These are phyloP conservation scores for Callimico goeldii DNA, from an alignment of 2,797 vertebrate genomes.

Conservation along the genomic window DNA sequence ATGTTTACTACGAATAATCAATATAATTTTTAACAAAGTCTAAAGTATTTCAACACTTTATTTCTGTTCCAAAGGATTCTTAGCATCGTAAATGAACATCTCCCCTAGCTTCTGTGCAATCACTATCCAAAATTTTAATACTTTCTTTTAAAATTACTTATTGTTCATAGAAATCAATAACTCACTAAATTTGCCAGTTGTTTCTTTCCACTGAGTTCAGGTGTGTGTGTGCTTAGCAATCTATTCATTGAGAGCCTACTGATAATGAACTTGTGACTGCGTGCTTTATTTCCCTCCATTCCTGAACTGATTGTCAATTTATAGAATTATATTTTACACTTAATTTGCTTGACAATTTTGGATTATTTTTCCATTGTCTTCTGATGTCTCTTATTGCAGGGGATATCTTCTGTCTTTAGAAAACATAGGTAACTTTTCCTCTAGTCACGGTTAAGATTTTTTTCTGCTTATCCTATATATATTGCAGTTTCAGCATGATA, in stretches of 20 bases:
- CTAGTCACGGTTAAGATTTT: not conserved
- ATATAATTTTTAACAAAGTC: not conserved
- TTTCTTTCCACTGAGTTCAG: not conserved
- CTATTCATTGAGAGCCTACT: not conserved
- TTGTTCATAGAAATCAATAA: not conserved
- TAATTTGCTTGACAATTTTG: not conserved
- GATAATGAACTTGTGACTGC: not conserved
- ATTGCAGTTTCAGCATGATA: not conserved
- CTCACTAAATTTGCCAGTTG: not conserved
- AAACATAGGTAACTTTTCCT: not conserved
- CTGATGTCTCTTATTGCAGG: not conserved
- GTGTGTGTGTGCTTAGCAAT: not conserved
- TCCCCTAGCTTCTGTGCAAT: not conserved
- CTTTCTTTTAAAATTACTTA: not conserved
- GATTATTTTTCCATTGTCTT: not conserved
- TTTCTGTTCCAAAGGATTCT: not conserved
- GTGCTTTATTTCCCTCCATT: not conserved
- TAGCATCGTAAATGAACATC: not conserved
- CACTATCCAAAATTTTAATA: not conserved
- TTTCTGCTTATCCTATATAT: not conserved
- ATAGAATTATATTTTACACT: not conserved
- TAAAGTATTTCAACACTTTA: not conserved
- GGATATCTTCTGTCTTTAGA: not conserved
- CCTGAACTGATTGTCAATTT: not conserved
- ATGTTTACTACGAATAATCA: not conserved